Conservation (phyloP, 2,113 vertebrate genomes). For the Psephotus haematonotus region DNA sequence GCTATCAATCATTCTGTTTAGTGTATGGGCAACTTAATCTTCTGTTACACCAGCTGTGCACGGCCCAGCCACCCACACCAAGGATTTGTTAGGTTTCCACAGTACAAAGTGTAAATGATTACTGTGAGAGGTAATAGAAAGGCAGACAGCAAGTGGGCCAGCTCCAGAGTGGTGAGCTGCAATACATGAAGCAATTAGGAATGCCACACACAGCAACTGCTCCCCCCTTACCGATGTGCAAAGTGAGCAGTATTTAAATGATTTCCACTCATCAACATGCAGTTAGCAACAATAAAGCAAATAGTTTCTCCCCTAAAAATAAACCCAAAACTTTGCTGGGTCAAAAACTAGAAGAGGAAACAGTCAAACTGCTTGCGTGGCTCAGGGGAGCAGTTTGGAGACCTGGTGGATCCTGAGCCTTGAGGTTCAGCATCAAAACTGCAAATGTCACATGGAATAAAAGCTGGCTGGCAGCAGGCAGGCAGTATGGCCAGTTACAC, state of each 20-base stretch:
- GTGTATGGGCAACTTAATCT: slow-evolving; percentile 70
- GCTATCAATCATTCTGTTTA: slow-evolving; percentile 67
- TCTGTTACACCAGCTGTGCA: slow-evolving; percentile 62
- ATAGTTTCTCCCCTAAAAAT: background rate
- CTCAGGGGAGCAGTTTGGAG: background rate
- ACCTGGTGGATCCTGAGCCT: background rate
- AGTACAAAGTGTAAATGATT: slow-evolving; percentile 21
- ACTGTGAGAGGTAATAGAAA: background rate
- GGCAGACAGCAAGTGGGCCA: background rate
- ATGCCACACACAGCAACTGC: background rate
- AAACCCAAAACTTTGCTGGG: background rate
- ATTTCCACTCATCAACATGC: background rate
- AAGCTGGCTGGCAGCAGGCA: background rate
- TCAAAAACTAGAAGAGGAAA: background rate
- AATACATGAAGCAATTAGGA: background rate
- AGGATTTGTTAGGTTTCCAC: background rate
- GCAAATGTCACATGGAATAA: background rate
- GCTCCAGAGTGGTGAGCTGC: background rate
- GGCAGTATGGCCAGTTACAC: background rate
- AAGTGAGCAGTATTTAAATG: background rate
- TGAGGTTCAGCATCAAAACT: background rate
- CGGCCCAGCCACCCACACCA: background rate
- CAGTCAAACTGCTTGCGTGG: background rate
- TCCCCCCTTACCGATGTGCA: background rate
- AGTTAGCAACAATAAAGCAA: background rate